phyloP scores from a whole-genome alignment of 2,113 vertebrate genomes.

The Cranoglanis bouderius region DNA sequence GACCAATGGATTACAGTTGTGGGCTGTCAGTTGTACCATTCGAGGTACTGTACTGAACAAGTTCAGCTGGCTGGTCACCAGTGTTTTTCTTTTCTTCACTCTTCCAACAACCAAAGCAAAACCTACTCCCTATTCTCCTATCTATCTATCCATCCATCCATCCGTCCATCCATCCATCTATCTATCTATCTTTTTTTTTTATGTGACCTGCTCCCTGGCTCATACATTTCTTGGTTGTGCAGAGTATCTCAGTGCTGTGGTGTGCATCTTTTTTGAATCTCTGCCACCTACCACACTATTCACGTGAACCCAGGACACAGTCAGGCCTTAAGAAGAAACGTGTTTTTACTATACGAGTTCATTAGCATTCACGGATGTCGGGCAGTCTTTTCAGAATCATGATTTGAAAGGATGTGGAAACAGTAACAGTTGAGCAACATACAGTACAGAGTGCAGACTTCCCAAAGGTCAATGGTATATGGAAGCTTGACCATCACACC shows the following conservation, averaged over 20 bases:
- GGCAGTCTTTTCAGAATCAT: not conserved
- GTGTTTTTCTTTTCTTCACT: not conserved
- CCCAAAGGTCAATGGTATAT: not conserved
- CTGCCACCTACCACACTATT: not conserved
- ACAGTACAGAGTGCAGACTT: not conserved
- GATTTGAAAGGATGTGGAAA: not conserved
- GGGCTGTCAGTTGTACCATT: not conserved
- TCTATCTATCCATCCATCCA: too few species aligned
- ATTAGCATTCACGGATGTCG: not conserved
- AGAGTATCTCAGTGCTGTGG: not conserved
- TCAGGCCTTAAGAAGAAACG: not conserved
- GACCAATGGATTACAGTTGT: not conserved
- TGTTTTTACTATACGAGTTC: not conserved
- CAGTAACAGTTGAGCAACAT: not conserved
- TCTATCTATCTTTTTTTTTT: too few species aligned
- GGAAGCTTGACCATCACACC: not conserved
- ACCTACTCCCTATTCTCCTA: not conserved
- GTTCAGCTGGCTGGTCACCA: not conserved
- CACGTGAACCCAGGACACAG: not conserved
- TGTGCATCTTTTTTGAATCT: not conserved
- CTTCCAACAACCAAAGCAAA: not conserved
- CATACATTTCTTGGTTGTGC: not conserved
- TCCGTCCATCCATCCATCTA: too few species aligned
- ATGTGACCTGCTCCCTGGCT: not conserved
- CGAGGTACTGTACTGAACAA: not conserved